A percentile compares a stretch with the other conserved stretches of the same genome.
phyloP scores from a whole-genome alignment of 2,113 vertebrate genomes.

The Empidonax alnorum region DNA sequence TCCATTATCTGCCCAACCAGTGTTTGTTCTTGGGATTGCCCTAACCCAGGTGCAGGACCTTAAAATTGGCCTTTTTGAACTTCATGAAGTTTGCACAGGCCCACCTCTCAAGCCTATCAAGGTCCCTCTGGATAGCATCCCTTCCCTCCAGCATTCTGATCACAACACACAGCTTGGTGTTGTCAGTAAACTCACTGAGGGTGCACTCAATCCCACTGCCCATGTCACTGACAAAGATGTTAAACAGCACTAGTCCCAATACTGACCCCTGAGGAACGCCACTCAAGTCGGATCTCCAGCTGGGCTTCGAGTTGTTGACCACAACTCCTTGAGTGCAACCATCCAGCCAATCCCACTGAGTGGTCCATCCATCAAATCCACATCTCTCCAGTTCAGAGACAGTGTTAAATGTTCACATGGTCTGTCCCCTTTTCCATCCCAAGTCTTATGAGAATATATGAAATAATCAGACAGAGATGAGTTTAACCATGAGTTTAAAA shows the following conservation, averaged over 20 bases:
- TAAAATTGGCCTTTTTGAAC: neutral
- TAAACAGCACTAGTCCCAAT: neutral
- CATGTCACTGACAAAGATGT: neutral
- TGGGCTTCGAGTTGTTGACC: neutral
- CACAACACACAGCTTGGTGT: neutral
- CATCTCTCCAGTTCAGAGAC: neutral
- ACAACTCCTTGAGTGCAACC: no score
- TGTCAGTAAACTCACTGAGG: neutral
- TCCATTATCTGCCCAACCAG: neutral
- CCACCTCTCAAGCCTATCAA: neutral
- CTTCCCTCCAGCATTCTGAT: neutral
- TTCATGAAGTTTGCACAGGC: accelerated
- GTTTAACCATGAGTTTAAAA: neutral
- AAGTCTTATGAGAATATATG: neutral
- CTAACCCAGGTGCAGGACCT: accelerated
- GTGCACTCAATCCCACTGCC: neutral
- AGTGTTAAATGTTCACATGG: neutral
- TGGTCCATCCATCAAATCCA: neutral
- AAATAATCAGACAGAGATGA: neutral
- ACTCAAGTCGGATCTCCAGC: neutral
- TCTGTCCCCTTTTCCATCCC: neutral
- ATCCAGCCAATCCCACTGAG: neutral
- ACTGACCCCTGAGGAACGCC: neutral
- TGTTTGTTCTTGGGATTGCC: neutral
- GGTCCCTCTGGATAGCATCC: neutral